These are phyloP conservation scores for Lasiurus cinereus DNA, from an alignment of 2,113 vertebrate species.

Conservation along the genomic window DNA sequence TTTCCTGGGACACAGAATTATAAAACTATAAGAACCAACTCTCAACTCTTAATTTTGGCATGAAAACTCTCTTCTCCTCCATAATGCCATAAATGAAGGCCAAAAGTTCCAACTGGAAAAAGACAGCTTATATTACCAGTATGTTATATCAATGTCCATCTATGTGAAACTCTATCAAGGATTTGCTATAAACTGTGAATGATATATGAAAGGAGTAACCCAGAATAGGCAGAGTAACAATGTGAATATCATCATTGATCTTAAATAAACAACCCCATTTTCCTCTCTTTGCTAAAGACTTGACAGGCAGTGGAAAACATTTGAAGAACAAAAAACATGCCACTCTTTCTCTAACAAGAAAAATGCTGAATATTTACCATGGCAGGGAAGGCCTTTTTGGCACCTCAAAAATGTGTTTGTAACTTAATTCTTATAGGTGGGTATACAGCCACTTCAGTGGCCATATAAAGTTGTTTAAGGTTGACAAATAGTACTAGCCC, in stretches of 20 bases:
- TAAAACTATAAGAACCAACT: fast-evolving
- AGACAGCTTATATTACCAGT: background rate
- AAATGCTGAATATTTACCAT: background rate
- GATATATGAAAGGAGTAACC: background rate
- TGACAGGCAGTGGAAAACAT: background rate
- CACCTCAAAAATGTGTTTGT: background rate
- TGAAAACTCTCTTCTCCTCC: background rate
- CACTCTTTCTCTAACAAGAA: background rate
- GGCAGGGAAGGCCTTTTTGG: background rate
- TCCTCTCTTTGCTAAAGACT: background rate
- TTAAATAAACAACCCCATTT: background rate
- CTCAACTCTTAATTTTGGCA: background rate
- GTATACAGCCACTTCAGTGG: background rate
- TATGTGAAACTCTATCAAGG: background rate
- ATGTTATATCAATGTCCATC: background rate
- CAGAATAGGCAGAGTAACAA: background rate
- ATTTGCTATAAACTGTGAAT: background rate
- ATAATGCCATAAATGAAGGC: no score
- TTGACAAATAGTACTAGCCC: background rate
- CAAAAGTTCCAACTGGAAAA: background rate
- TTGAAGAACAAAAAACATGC: background rate
- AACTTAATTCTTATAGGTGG: background rate
- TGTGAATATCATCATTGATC: background rate
- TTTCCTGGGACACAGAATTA: background rate
- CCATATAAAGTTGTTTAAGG: background rate